phyloP scores from a whole-genome alignment of 2,113 vertebrate species.

The Smithornis capensis region DNA sequence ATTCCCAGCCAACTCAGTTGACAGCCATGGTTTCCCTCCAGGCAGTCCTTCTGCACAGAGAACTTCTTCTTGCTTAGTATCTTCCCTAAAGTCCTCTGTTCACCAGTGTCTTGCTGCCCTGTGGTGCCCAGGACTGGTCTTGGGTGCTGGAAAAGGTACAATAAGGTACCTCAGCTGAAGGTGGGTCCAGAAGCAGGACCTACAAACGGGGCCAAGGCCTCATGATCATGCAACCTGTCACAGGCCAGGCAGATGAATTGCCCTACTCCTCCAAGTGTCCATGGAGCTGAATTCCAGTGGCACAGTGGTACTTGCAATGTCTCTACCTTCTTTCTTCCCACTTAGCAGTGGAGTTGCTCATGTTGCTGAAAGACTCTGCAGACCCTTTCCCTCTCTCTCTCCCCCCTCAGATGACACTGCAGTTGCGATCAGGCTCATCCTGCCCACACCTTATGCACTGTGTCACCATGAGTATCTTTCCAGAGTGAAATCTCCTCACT shows the following conservation, averaged over 20 bases:
- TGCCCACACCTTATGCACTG: background rate
- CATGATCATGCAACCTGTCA: background rate
- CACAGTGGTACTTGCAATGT: background rate
- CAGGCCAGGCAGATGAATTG: background rate
- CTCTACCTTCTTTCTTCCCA: background rate
- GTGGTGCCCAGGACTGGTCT: background rate
- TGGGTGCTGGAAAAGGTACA: background rate
- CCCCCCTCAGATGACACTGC: background rate
- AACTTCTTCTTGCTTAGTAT: background rate
- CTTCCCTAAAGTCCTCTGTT: background rate
- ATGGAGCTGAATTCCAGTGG: background rate
- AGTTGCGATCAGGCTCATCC: background rate
- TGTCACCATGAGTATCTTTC: background rate
- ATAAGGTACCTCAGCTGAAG: background rate
- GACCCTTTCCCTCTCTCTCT: background rate
- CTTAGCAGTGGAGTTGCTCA: background rate
- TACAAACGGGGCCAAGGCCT: background rate
- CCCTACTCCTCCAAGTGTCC: background rate
- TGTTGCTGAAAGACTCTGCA: background rate
- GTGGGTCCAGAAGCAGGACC: background rate
- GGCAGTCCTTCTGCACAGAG: background rate
- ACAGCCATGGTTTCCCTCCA: background rate
- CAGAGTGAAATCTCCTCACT: background rate
- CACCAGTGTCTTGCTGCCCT: background rate
- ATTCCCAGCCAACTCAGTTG: background rate